These are phyloP conservation scores for Ichneumon xanthorius DNA, from an alignment of 2,888 invertebrate species.

Conservation along the genomic window DNA sequence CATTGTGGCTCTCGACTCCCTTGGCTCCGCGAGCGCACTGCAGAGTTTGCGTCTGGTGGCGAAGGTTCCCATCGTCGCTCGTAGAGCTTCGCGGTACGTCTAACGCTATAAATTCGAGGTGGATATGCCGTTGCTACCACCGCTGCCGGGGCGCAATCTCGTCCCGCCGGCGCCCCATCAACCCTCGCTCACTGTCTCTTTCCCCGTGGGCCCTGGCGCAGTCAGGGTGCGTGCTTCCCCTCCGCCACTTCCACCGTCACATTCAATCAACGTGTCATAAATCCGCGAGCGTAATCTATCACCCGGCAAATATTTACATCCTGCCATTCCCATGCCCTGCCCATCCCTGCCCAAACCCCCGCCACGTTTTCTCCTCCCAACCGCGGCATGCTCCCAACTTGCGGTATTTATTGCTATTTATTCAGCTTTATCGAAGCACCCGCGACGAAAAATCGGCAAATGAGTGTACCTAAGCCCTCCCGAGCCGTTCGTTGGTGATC, in stretches of 20 bases:
- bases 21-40: constrained; percentile 6
- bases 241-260: constrained; percentile 67
- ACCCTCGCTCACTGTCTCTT: constrained; percentile 60
- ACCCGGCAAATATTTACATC: constrained; percentile 76
- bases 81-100: constrained; percentile 28
- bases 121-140: constrained; percentile 54
- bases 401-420: constrained; percentile 64
- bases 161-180: constrained; percentile 69
- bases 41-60: constrained; percentile 18
- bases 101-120: constrained; percentile 67
- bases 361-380: not conserved
- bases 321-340: constrained; percentile 36
- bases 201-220: constrained; percentile 48
- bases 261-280: constrained; percentile 79
- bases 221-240: constrained; percentile 48
- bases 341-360: not conserved
- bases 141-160: constrained; percentile 66
- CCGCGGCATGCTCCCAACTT: not conserved
- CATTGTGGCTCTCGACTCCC: constrained; percentile 14
- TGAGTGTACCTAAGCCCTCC: constrained; percentile 30
- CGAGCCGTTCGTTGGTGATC: constrained; percentile 34
- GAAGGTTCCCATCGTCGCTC: constrained; percentile 5
- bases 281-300: constrained; percentile 77
- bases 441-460: constrained; percentile 23
- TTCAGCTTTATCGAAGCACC: constrained; percentile 68